Base-by-base conservation (phyloP, 1,140 invertebrate genomes). In the Diprion similis region DNA sequence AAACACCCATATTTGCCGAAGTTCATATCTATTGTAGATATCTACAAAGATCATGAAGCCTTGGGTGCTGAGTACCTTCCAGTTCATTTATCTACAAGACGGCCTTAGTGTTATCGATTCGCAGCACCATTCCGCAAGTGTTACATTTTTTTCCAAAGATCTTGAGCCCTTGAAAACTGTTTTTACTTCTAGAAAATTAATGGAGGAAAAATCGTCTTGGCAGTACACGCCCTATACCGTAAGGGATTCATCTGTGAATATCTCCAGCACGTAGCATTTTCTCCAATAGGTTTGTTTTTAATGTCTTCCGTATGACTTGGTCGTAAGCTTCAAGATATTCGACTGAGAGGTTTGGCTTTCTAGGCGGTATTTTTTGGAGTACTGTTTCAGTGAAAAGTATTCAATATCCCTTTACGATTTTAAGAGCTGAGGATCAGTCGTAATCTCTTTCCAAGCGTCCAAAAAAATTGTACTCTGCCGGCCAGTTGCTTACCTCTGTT, bases 241-340 rank as follows among this genome's bases (percentile, higher is more conserved):
- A 8, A 72, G 11, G 10, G 78, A 81, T 4, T 75, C 69, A 46
- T 80, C 78, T 2, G 78, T 71, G 72, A 78, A 81, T 71, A 80
- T 78, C 71, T 77, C 75, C 46, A 75, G 48, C 15, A 17, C 9
- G 17, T 64, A 74, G 68, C 47, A 17, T 18, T 24, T 48, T 18
- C 1, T 46, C 67, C 51, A 47, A 78, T 77, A 46, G 66, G 71
- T 24, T 73, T 74, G 1, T 6, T 1, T 10, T 18, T 7, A 51
- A 37, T 37, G 15, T n/a, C 45, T 59, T 37, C 24, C 6, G 6
- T 37, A 37, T 37, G 6, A 37, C 24, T 37, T 37, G 24, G 24
- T 6, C 24, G 24, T 37, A 37, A 37, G 24, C 24, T 37, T 37
- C 24, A 37, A 3, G 24, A 37, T 37, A 3, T 37, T 37, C 24